Conservation (phyloP, 2,113 vertebrate genomes). For the Toxotes jaculatrix region DNA sequence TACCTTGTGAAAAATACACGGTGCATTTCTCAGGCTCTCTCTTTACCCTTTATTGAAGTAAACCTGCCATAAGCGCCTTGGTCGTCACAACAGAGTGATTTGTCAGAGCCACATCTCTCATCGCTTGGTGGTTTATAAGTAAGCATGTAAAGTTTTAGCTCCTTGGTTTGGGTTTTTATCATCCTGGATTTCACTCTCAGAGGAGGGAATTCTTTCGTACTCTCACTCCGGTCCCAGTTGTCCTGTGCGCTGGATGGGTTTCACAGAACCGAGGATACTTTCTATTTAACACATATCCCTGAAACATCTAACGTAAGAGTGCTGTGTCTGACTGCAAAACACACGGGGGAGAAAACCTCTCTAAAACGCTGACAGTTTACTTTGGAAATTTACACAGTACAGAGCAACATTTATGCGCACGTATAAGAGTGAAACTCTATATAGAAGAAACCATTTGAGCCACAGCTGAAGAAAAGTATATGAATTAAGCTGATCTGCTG, state of each 20-base stretch:
- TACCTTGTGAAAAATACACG: constrained; percentile 51
- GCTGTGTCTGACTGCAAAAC: background rate
- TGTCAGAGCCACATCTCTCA: constrained; percentile 27
- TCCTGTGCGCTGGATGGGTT: constrained; percentile 59
- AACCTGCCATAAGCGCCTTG: constrained; percentile 29
- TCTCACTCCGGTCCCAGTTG: constrained; percentile 23
- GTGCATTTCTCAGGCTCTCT: constrained; percentile 53
- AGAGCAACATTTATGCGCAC: background rate
- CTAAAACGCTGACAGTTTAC: constrained; percentile 5
- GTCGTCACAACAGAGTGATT: constrained; percentile 20
- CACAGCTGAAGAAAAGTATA: background rate
- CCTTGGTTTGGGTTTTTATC: constrained; percentile 44
- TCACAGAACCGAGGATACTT: constrained; percentile 55
- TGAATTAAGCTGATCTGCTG: constrained; percentile 11
- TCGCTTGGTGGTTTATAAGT: constrained; percentile 41
- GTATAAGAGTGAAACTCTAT: too few species aligned
- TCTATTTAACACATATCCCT: constrained; percentile 45
- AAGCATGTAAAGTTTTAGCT: constrained; percentile 32
- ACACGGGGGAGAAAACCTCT: background rate
- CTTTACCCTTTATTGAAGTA: constrained; percentile 31
- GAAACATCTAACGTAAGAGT: constrained; percentile 2
- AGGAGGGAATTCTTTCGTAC: constrained; percentile 40
- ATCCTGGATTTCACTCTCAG: constrained; percentile 48
- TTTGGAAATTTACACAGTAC: constrained; percentile 5
- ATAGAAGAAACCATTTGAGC: background rate